phyloP scores from a whole-genome alignment of 2,888 invertebrate genomes.

The Sinopyrophorus schimmeli region DNA sequence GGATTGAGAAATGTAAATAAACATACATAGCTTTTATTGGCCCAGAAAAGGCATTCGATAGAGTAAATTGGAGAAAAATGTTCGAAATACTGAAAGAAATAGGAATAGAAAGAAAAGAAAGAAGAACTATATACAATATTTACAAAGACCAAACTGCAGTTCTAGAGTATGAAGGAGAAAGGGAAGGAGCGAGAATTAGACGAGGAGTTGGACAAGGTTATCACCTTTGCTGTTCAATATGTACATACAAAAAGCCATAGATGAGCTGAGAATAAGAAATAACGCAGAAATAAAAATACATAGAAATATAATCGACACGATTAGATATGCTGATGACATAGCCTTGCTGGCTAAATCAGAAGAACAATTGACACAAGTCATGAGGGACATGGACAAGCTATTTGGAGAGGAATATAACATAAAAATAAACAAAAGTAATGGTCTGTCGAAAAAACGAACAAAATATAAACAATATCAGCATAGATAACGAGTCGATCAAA shows the following conservation, averaged over 20 bases:
- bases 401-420: slow-evolving; percentile 1
- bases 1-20: neutral
- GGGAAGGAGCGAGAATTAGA: neutral
- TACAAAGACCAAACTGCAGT: slow-evolving; percentile 1
- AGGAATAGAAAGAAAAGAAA: neutral
- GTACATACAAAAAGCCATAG: slow-evolving; percentile 1
- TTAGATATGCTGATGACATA: slow-evolving; percentile 3
- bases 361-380: neutral
- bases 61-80: neutral
- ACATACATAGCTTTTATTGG: neutral
- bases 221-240: neutral
- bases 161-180: slow-evolving; percentile 2
- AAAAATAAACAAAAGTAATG: slow-evolving; percentile 2
- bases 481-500: neutral
- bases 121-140: slow-evolving; percentile 4
- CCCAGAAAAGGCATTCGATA: neutral
- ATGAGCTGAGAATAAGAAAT: neutral
- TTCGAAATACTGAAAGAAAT: slow-evolving; percentile 1
- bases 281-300: neutral
- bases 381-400: slow-evolving; percentile 1
- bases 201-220: slow-evolving; percentile 1
- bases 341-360: neutral
- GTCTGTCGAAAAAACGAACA: too few species aligned
- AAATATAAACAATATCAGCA: neutral
- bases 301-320: neutral